A percentile compares a stretch with the other conserved stretches of the same genome.
Conservation (phyloP, 1,140 invertebrate genomes). For the Drosophila quadrilineata region DNA sequence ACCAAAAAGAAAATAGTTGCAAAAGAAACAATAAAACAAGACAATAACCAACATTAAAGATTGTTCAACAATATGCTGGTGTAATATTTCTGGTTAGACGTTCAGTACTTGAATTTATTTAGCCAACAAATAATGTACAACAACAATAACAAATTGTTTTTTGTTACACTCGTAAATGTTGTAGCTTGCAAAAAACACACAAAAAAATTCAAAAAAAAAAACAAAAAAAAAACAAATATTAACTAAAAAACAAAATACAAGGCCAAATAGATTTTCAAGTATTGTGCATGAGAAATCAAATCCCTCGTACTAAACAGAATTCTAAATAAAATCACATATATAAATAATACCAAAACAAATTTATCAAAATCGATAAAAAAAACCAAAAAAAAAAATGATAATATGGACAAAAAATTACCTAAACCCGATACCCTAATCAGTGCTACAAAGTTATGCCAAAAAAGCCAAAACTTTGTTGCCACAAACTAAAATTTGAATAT, state of each 20-base stretch:
- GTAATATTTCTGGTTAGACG: conserved; percentile 81
- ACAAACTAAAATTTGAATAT: conserved; percentile 15
- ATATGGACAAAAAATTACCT: conserved; percentile 26
- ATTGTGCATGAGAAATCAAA: conserved; percentile 81
- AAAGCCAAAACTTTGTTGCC: conserved; percentile 23
- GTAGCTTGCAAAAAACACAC: conserved; percentile 46
- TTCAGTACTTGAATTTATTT: conserved; percentile 81
- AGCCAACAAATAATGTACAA: conserved; percentile 46
- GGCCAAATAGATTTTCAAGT: conserved; percentile 81
- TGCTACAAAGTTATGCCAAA: conserved; percentile 21
- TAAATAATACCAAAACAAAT: conserved; percentile 64
- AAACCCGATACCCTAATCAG: conserved; percentile 33
- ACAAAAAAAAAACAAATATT: conserved; percentile 36
- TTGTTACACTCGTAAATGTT: conserved; percentile 47
- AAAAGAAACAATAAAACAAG: too few relatives aligned
- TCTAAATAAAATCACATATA: conserved; percentile 62
- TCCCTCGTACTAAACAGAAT: conserved; percentile 73
- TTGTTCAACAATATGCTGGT: conserved; percentile 81
- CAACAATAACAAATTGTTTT: too few relatives aligned
- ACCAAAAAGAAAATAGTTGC: too few relatives aligned
- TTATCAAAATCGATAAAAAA: too few relatives aligned
- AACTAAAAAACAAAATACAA: conserved; percentile 39
- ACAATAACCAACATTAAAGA: conserved; percentile 70
- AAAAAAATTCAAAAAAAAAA: conserved; percentile 42
- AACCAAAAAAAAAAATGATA: conserved; percentile 11